Evolutionary conservation across 2,113 vertebrate genomes (phyloP), one percentile per base, ranked within the genome.

Genomic region (Solea senegalensis): DNA sequence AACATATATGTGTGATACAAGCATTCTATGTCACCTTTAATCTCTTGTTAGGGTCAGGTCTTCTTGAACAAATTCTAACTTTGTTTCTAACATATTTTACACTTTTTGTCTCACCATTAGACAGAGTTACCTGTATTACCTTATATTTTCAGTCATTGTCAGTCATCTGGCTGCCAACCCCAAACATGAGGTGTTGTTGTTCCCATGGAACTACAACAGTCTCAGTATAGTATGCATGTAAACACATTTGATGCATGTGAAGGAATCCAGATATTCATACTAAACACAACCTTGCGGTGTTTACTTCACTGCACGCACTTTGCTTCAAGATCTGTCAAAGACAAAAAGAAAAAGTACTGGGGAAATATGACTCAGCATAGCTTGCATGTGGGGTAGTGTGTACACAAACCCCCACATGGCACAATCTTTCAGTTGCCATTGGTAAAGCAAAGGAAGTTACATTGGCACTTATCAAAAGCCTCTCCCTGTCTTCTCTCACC

Each of bases 381-480:
- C 43, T 46, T 28, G 43, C 58, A 65, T 41, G 14, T 49, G 48
- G 46, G 21, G 46, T 34, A 67, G 16, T n/a, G 6, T 41, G 9
- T 44, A 15, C 11, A 9, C 15, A 60, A 15, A 52, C 61, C 21
- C 54, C n/a, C 70, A 62, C 82, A 80, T 85, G 79, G 78, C 80
- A 56, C n/a, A n/a, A 52, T 72, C 81, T 80, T 72, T 73, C 54
- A 13, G 6, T 27, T 76, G 59, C 78, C 56, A 61, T 15, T 72
- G 80, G 72, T 53, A 59, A 76, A 77, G 26, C 52, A 41, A 41
- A 74, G 74, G 81, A 85, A 75, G 58, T 70, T 2, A 8, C 58
- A 72, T 41, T 54, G 68, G 61, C 63, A 53, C 53, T 13, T 75
- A 80, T 72, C 68, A 78, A 76, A 83, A 81, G 72, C 71, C 55